Conservation (phyloP, 2,113 vertebrate genomes). For the Grammatotria lemairii region DNA sequence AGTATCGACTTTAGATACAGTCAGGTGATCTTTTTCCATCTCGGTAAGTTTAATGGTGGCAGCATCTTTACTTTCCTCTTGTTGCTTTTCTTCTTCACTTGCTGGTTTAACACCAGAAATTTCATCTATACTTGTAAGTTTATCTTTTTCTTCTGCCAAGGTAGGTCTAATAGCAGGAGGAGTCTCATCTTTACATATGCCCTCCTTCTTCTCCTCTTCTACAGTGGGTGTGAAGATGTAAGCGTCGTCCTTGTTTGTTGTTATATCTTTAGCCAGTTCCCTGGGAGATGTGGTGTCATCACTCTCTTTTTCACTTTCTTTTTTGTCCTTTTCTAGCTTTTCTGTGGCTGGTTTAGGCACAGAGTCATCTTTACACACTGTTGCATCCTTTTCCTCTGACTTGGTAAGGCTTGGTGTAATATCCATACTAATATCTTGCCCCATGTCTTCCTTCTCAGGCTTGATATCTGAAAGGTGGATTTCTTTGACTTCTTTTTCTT, state of each 20-base stretch:
- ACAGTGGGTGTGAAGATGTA: not conserved
- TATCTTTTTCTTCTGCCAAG: not conserved
- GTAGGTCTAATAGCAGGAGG: not conserved
- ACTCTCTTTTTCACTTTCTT: not conserved
- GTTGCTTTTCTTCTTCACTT: not conserved
- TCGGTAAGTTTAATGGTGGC: not conserved
- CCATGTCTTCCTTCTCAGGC: not conserved
- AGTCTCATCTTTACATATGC: not conserved
- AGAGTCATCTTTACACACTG: not conserved
- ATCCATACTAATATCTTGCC: slow-evolving; percentile 2
- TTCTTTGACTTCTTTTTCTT: slow-evolving; percentile 1
- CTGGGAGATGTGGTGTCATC: not conserved
- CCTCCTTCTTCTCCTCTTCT: not conserved
- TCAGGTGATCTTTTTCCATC: not conserved
- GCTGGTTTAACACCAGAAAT: not conserved
- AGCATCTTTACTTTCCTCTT: not conserved
- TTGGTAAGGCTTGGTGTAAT: not conserved
- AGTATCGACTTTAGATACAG: not conserved
- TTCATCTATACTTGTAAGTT: not conserved
- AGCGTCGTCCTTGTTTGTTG: not conserved
- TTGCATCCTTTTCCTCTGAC: not conserved
- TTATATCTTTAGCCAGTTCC: not conserved
- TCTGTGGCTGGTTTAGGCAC: not conserved
- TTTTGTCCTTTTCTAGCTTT: not conserved
- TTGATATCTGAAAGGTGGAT: not conserved